These are phyloP conservation scores for Clarias laeviceps DNA, from an alignment of 2,797 vertebrate genomes.

Conservation along the genomic window DNA sequence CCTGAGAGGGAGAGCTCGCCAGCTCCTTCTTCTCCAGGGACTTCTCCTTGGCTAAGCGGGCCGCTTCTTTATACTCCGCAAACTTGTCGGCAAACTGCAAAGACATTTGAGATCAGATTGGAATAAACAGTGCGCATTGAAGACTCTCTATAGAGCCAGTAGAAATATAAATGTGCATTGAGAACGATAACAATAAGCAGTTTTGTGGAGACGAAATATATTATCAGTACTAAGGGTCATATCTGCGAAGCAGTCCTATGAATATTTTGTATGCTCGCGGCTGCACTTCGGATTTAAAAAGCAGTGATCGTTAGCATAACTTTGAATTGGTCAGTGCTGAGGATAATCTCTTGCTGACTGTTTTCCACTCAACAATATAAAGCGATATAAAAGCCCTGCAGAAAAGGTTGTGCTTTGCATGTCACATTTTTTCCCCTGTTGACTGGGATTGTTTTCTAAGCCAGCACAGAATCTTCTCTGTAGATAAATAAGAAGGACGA, in stretches of 20 bases:
- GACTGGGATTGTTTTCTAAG: not conserved
- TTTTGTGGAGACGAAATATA: not conserved
- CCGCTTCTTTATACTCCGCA: constrained; percentile 98
- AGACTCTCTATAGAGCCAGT: not conserved
- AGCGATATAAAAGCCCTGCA: not conserved
- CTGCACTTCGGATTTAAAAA: not conserved
- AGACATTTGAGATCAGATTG: constrained; percentile 22
- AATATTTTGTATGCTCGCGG: not conserved
- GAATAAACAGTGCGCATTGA: not conserved
- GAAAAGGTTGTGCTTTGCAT: not conserved
- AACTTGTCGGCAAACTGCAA: constrained; percentile 98
- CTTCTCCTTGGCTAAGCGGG: constrained; percentile 95
- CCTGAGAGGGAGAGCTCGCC: constrained; percentile 96
- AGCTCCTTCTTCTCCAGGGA: constrained; percentile 97
- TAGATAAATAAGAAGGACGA: not conserved
- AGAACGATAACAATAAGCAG: not conserved
- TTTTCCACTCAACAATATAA: not conserved
- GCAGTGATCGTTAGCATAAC: not conserved
- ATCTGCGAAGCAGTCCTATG: not conserved
- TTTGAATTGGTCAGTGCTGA: not conserved
- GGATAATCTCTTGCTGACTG: not conserved
- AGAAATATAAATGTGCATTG: not conserved
- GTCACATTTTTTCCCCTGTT: not conserved
- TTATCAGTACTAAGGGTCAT: not conserved
- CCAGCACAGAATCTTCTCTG: constrained; percentile 11